Conservation (phyloP, 2,888 invertebrate species). For the Hybos culiciformis region DNA sequence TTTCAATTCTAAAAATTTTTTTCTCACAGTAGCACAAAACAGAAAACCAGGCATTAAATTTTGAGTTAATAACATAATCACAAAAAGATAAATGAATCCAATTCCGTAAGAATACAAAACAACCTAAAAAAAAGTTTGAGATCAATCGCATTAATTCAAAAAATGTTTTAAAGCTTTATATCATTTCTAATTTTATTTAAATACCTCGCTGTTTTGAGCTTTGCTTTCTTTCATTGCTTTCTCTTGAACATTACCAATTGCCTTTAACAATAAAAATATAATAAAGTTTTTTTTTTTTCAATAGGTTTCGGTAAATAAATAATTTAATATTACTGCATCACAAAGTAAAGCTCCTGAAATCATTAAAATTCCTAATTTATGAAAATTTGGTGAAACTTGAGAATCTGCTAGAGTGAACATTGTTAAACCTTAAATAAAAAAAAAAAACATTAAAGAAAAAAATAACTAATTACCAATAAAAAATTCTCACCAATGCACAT, state of each 20-base stretch:
- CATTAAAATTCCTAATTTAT: constrained; percentile 54
- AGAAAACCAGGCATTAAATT: constrained; percentile 57
- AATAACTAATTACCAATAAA: too few species aligned
- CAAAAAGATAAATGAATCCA: constrained; percentile 68
- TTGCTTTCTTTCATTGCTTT: constrained; percentile 77
- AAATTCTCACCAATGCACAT: constrained; percentile 91
- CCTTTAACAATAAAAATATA: too few species aligned
- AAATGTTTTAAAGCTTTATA: too few species aligned
- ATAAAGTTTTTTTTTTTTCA: too few species aligned
- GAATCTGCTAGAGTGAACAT: constrained; percentile 80
- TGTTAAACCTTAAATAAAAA: too few species aligned
- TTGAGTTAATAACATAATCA: constrained; percentile 57
- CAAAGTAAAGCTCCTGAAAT: constrained; percentile 78
- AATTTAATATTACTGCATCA: too few species aligned
- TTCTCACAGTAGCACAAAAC: constrained; percentile 61
- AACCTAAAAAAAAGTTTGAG: too few species aligned
- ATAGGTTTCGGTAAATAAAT: too few species aligned
- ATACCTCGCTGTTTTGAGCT: constrained; percentile 78
- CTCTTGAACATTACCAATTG: constrained; percentile 94
- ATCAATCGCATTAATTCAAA: too few species aligned
- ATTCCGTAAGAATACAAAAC: constrained; percentile 85
- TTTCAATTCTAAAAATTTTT: constrained; percentile 3
- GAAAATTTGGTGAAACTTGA: constrained; percentile 59
- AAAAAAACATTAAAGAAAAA: too few species aligned
- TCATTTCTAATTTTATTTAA: too few species aligned